Evolutionary conservation across 2,797 vertebrate genomes (phyloP).

Genomic region (Acridotheres tristis): DNA sequence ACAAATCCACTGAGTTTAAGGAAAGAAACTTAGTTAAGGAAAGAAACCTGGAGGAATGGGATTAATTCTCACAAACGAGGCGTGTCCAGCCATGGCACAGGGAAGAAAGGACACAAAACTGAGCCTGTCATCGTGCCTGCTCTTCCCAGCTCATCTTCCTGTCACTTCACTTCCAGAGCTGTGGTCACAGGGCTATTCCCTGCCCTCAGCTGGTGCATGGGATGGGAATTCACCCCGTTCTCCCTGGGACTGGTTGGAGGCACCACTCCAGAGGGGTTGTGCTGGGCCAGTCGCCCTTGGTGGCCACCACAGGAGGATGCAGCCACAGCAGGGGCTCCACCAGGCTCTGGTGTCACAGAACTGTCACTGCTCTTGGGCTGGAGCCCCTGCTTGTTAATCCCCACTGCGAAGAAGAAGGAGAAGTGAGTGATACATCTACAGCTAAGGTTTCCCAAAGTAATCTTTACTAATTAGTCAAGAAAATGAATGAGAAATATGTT

Average conservation of each 20-base stretch:
- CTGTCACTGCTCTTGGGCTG: not conserved
- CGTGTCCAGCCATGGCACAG: not conserved
- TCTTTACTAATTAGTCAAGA: conserved; percentile 54
- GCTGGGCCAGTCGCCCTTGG: too few species aligned
- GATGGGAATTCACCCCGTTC: not conserved
- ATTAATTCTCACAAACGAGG: not conserved
- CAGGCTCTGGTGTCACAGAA: not conserved
- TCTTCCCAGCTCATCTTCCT: not conserved
- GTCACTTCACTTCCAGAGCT: not conserved
- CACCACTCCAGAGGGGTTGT: not conserved
- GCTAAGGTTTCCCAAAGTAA: conserved; percentile 4
- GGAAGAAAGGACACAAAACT: not conserved
- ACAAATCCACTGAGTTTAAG: not conserved
- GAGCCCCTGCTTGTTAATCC: not conserved
- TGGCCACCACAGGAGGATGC: accelerated
- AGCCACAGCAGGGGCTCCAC: accelerated
- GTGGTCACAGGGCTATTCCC: not conserved
- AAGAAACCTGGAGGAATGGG: not conserved
- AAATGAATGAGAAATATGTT: conserved; percentile 41
- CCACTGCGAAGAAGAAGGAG: not conserved
- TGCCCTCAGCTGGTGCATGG: accelerated
- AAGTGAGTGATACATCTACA: not conserved
- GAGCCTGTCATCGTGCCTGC: accelerated
- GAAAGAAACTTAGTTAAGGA: not conserved
- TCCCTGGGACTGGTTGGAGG: not conserved